Evolutionary conservation across 2,888 invertebrate species (phyloP), one percentile per base, ranked within the genome.

Genomic region (Entomobrya proxima): DNA sequence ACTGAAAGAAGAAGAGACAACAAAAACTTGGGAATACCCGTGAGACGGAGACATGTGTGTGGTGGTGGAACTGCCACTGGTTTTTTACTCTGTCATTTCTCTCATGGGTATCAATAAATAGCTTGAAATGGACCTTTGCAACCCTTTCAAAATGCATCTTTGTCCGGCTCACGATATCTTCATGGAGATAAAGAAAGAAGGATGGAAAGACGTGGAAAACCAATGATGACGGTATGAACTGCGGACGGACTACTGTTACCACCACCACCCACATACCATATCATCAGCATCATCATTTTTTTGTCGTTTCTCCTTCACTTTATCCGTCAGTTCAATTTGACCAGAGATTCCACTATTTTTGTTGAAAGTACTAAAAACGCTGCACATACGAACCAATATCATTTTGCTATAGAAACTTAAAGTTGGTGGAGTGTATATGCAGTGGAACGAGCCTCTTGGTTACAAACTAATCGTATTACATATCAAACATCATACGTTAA

Each of bases 91-190:
- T 76, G 76, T 77, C 76, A 76, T 76, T 78, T 77, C 30, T 84
- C 72, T 72, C 67, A 64, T 55, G 77, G 72, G 77, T 84, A 84
- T 77, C 84, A 84, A 84, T 84, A 72, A 84, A 84, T 84, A 77
- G 84, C 58, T 84, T 84, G 77, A 61, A 84, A 72, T 84, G 78
- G 84, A 84, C 84, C 84, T 84, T 61, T 84, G 78, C 84, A 84
- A 72, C 84, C 84, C 78, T 78, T 84, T 84, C 84, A 84, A 77
- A 78, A 84, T 84, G 84, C 84, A 84, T 84, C 84, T 84, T 84
- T 84, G 84, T 77, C 83, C 64, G 32, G 35, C 64, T 18, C 35
- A n/a, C 64, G 55, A 55, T 55, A 55, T 55, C 55, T 55, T 55
- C 55, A 55, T 55, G 55, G 55, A 64, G 64, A 9, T n/a, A 15